Conservation (phyloP, 2,888 invertebrate genomes). For the Lasioglossum malachurum region DNA sequence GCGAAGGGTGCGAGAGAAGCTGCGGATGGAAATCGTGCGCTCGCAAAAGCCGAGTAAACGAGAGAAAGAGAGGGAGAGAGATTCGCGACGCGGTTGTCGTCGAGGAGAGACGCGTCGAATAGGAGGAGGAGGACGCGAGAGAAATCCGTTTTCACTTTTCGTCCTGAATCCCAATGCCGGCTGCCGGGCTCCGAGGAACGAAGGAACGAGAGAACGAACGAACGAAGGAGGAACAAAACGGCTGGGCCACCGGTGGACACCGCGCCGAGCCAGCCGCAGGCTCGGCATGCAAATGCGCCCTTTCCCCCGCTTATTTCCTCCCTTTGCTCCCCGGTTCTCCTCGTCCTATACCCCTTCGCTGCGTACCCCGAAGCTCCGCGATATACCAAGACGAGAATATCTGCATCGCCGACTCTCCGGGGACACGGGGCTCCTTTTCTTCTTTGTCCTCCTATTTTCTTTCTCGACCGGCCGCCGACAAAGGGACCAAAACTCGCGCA, state of each 20-base stretch:
- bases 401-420: constrained; percentile 35
- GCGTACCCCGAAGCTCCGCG: constrained; percentile 29
- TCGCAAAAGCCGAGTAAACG: constrained; percentile 37
- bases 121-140: constrained; percentile 57
- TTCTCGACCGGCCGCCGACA: constrained; percentile 34
- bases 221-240: constrained; percentile 71
- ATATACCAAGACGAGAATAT: constrained; percentile 69
- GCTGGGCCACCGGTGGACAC: constrained; percentile 64
- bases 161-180: constrained; percentile 74
- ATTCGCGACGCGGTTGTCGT: constrained; percentile 60
- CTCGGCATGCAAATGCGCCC: constrained; percentile 64
- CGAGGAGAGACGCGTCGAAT: constrained; percentile 22
- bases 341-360: constrained; percentile 40
- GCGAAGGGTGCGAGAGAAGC: constrained; percentile 40
- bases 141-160: constrained; percentile 78
- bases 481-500: constrained; percentile 22
- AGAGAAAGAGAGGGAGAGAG: not conserved
- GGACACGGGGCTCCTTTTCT: constrained; percentile 22
- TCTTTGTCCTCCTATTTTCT: constrained; percentile 31
- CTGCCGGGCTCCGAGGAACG: constrained; percentile 43
- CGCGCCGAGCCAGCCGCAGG: constrained; percentile 70
- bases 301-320: constrained; percentile 17
- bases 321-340: constrained; percentile 15
- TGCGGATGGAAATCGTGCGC: constrained; percentile 48
- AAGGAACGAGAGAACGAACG: constrained; percentile 56